Percentiles rank a stretch among this genome's conserved stretches.
These are phyloP conservation scores for Ethmia dodecea DNA, from an alignment of 2,888 invertebrate genomes.

Conservation along the genomic window DNA sequence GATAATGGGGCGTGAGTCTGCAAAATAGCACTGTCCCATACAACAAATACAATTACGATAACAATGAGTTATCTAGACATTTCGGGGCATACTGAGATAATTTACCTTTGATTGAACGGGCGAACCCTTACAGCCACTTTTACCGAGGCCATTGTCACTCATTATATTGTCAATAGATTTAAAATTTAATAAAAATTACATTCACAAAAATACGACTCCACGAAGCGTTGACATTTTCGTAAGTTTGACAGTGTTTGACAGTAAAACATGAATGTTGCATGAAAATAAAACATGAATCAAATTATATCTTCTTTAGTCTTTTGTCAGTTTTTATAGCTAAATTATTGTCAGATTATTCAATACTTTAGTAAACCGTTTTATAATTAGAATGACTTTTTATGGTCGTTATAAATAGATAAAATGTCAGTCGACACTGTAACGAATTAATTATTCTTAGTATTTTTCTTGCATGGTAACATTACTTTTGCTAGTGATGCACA, in stretches of 20 bases:
- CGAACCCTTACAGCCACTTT: slow-evolving; percentile 95
- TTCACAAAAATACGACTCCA: slow-evolving; percentile 52
- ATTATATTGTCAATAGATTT: slow-evolving; percentile 62
- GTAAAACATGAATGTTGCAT: slow-evolving; percentile 8
- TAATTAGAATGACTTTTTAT: too few species aligned
- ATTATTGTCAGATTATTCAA: too few species aligned
- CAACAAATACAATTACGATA: slow-evolving; percentile 32
- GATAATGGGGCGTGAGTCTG: slow-evolving; percentile 30
- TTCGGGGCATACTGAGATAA: slow-evolving; percentile 23
- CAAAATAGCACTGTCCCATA: slow-evolving; percentile 28
- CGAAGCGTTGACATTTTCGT: slow-evolving; percentile 12
- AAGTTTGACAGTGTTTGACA: slow-evolving; percentile 20
- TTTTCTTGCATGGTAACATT: too few species aligned
- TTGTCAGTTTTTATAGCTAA: too few species aligned
- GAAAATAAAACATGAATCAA: neutral
- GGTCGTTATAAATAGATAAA: too few species aligned
- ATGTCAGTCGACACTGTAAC: too few species aligned
- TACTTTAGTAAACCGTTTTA: too few species aligned
- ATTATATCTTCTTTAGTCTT: neutral
- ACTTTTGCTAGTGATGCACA: too few species aligned
- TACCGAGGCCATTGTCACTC: slow-evolving; percentile 89
- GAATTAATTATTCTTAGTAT: too few species aligned
- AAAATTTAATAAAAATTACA: slow-evolving; percentile 48
- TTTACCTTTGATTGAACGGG: slow-evolving; percentile 92
- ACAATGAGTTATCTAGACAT: slow-evolving; percentile 23